These are phyloP conservation scores for Acanthiza pusilla DNA, from an alignment of 2,797 vertebrate species.

Conservation along the genomic window DNA sequence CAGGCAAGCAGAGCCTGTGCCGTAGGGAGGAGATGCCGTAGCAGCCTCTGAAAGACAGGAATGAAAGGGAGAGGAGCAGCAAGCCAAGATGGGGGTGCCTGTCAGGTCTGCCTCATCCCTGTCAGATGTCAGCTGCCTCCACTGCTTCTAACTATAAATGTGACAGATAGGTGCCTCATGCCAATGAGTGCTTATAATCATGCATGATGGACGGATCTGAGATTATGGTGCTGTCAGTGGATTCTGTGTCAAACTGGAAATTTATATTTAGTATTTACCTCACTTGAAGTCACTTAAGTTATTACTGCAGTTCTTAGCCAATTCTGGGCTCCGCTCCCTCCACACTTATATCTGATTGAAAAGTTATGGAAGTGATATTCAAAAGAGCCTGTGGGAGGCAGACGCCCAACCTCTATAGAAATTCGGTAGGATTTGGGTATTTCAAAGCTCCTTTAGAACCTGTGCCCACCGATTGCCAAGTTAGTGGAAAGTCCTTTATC, in stretches of 20 bases:
- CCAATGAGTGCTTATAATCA: slow-evolving; percentile 43
- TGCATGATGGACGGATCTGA: slow-evolving; percentile 48
- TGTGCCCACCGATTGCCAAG: neutral
- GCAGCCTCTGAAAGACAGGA: slow-evolving; percentile 18
- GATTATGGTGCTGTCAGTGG: slow-evolving; percentile 54
- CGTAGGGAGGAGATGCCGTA: neutral
- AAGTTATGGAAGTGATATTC: neutral
- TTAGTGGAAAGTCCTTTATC: neutral
- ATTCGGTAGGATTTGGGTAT: neutral
- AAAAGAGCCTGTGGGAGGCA: neutral
- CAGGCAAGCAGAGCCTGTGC: neutral
- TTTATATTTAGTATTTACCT: slow-evolving; percentile 60
- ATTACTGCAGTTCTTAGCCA: neutral
- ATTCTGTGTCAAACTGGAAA: slow-evolving; percentile 40
- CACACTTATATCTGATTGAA: neutral
- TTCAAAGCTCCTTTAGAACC: neutral
- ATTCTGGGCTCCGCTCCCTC: neutral
- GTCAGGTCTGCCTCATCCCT: slow-evolving; percentile 58
- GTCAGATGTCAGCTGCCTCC: slow-evolving; percentile 68
- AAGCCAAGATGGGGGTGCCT: slow-evolving; percentile 46
- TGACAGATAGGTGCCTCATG: slow-evolving; percentile 57
- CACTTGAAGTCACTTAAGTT: slow-evolving; percentile 18
- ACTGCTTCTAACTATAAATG: slow-evolving; percentile 62
- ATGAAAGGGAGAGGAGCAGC: neutral
- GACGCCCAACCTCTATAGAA: neutral